Evolutionary conservation across 2,797 vertebrate genomes (phyloP).

Genomic region (Nannoperca obscura): DNA sequence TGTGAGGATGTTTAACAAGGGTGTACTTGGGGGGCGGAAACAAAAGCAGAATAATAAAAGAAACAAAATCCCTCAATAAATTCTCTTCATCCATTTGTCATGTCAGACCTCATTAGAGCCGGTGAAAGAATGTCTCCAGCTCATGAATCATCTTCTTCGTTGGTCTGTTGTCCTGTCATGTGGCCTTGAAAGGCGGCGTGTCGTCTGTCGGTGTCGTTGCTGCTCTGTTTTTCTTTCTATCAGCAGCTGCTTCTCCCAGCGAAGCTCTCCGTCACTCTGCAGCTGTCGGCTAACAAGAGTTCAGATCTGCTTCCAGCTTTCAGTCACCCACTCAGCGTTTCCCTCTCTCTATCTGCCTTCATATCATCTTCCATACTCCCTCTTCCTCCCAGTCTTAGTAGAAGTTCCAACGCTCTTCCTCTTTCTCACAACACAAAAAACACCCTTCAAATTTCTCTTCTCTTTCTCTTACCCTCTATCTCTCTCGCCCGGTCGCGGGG

Average conservation of each 20-base stretch:
- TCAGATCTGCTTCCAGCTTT: constrained; percentile 63
- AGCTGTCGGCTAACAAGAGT: constrained; percentile 74
- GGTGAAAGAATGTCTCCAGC: constrained; percentile 23
- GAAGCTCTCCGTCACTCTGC: constrained; percentile 51
- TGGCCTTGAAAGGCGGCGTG: constrained; percentile 44
- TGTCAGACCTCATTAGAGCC: constrained; percentile 40
- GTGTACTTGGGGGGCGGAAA: not conserved
- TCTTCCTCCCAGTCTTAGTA: not conserved
- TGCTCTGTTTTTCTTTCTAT: constrained; percentile 49
- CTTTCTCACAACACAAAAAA: not conserved
- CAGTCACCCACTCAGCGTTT: constrained; percentile 41
- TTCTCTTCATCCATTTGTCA: constrained; percentile 13
- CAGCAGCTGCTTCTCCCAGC: constrained; percentile 61
- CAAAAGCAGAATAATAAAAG: constrained; percentile 36
- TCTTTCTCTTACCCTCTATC: not conserved
- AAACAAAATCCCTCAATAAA: constrained; percentile 36
- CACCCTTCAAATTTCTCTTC: not conserved
- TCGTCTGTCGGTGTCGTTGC: constrained; percentile 39
- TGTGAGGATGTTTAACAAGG: constrained; percentile 14
- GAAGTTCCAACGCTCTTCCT: not conserved
- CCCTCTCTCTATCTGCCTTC: constrained; percentile 32
- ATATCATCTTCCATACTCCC: constrained; percentile 31
- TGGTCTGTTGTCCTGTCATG: constrained; percentile 28
- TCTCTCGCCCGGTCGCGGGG: constrained; percentile 13
- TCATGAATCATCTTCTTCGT: constrained; percentile 50